phyloP scores from a whole-genome alignment of 2,888 invertebrate species.

The Sesamia inferens region DNA sequence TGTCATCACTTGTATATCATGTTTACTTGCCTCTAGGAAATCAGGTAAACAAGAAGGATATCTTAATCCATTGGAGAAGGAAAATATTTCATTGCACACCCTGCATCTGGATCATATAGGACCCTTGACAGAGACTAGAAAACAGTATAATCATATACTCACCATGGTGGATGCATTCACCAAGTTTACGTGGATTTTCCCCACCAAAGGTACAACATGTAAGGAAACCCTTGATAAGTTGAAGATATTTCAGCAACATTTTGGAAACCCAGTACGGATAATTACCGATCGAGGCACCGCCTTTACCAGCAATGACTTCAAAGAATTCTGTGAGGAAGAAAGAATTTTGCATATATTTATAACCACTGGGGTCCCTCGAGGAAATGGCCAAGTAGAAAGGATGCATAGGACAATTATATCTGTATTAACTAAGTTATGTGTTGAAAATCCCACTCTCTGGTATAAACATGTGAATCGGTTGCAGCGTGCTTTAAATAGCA shows the following conservation, averaged over 20 bases:
- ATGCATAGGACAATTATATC: no score
- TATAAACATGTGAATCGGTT: no score
- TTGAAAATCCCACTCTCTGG: no score
- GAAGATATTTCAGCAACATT: constrained; percentile 4
- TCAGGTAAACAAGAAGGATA: no score
- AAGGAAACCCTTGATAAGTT: constrained; percentile 67
- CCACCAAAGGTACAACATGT: constrained; percentile 52
- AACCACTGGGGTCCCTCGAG: neutral
- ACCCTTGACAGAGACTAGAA: constrained; percentile 64
- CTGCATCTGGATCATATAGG: no score
- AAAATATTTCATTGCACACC: no score
- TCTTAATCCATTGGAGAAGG: no score
- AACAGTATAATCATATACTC: constrained; percentile 72
- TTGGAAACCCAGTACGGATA: constrained; percentile 32
- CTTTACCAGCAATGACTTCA: constrained; percentile 19
- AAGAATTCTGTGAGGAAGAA: constrained; percentile 22
- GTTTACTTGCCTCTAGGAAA: no score
- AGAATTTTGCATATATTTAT: neutral
- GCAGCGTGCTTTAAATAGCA: no score
- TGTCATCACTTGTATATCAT: no score
- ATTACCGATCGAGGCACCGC: constrained; percentile 32
- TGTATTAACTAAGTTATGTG: no score
- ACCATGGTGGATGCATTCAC: constrained; percentile 65
- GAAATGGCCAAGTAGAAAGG: neutral
- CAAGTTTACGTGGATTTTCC: constrained; percentile 73